Conservation (phyloP, 2,113 vertebrate genomes). For the Seriola quinqueradiata region DNA sequence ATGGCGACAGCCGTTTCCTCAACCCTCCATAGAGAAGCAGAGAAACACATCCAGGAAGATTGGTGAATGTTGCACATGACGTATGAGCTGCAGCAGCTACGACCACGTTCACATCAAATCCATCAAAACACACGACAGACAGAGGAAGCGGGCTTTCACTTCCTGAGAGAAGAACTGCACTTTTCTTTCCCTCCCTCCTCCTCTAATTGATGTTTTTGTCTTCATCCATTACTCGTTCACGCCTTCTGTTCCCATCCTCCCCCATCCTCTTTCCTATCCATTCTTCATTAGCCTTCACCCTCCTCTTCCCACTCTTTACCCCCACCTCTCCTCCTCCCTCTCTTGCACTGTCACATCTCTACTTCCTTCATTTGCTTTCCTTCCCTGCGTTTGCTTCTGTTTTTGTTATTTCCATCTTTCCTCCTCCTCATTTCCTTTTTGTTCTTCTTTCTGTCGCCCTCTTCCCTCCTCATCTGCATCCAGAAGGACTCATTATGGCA, state of each 20-base stretch:
- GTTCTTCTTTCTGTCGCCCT: no score
- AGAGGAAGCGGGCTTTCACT: no score
- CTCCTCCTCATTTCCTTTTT: neutral
- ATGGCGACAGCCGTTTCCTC: no score
- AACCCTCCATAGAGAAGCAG: no score
- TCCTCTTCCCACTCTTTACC: neutral
- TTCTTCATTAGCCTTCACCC: neutral
- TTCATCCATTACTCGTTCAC: neutral
- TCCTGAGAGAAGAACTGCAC: neutral
- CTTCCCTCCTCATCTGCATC: neutral
- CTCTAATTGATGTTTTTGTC: neutral
- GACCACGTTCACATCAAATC: no score
- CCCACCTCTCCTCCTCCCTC: neutral
- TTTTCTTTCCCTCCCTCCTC: neutral
- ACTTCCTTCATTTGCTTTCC: neutral
- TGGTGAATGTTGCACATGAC: no score
- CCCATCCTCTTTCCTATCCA: no score
- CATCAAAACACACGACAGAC: no score
- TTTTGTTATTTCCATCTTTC: neutral
- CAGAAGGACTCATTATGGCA: conserved; percentile 26
- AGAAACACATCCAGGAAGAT: no score
- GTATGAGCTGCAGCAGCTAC: no score
- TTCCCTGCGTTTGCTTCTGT: neutral
- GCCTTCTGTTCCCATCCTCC: neutral
- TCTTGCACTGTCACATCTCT: neutral